Conservation (phyloP, 2,888 invertebrate species). For the Tolmerus cingulatus region DNA sequence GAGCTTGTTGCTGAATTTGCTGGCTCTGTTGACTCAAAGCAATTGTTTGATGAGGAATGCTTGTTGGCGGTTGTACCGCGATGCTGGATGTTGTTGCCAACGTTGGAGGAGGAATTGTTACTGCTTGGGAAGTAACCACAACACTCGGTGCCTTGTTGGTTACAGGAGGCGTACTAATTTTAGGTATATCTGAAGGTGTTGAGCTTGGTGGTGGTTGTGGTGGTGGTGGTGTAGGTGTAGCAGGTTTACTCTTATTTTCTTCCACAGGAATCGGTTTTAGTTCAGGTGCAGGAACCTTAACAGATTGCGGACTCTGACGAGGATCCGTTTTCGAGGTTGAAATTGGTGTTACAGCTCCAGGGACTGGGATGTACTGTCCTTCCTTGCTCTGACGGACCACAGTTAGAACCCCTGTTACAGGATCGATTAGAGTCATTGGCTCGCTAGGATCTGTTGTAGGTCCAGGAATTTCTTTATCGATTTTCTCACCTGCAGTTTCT, state of each 20-base stretch:
- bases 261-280: not conserved
- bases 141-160: slow-evolving; percentile 9
- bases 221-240: slow-evolving; percentile 23
- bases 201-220: not conserved
- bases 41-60: slow-evolving; percentile 47
- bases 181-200: slow-evolving; percentile 42
- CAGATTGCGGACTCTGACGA: not conserved
- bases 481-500: slow-evolving; percentile 24
- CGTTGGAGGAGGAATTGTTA: not conserved
- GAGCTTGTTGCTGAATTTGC: not conserved
- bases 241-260: slow-evolving; percentile 16
- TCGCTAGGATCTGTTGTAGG: slow-evolving; percentile 57
- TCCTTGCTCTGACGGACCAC: slow-evolving; percentile 77
- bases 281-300: slow-evolving; percentile 13
- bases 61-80: slow-evolving; percentile 49
- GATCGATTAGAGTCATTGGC: slow-evolving; percentile 75
- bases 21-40: slow-evolving; percentile 49
- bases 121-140: slow-evolving; percentile 15
- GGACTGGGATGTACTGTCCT: slow-evolving; percentile 71
- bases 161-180: slow-evolving; percentile 14
- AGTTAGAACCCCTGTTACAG: slow-evolving; percentile 76
- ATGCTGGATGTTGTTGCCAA: not conserved
- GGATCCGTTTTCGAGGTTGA: slow-evolving; percentile 13
- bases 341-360: slow-evolving; percentile 48
- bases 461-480: not conserved